Evolutionary conservation across 2,113 vertebrate species (phyloP).

Genomic region (Elachura formosa): DNA sequence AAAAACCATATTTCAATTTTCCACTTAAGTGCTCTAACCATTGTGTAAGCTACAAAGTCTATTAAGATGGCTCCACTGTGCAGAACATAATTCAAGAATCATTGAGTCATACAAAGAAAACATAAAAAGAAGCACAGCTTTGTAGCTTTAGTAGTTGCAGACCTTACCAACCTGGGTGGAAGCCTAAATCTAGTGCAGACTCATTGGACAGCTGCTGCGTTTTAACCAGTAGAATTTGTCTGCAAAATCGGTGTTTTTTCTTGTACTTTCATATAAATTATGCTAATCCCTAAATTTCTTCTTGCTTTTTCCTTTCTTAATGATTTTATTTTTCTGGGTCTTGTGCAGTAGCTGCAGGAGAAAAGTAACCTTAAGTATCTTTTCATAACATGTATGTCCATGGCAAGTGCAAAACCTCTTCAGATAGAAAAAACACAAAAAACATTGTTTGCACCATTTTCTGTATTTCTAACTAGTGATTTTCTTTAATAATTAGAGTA

Average conservation of each 20-base stretch:
- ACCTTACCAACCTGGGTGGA: not conserved
- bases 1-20: slow-evolving; percentile 53
- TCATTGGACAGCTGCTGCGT: not conserved
- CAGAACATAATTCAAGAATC: slow-evolving; percentile 41
- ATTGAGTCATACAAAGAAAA: slow-evolving; percentile 8
- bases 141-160: not conserved
- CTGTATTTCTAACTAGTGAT: not conserved
- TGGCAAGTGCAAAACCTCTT: not conserved
- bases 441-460: not conserved
- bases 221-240: not conserved
- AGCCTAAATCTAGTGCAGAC: not conserved
- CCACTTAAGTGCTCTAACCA: slow-evolving; percentile 18
- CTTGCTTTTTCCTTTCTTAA: not conserved
- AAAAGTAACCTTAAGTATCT: not conserved
- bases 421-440: not conserved
- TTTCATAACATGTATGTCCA: not conserved
- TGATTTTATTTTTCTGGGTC: not conserved
- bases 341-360: not conserved
- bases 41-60: slow-evolving; percentile 7
- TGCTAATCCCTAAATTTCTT: not conserved
- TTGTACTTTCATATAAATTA: not conserved
- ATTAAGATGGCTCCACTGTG: slow-evolving; percentile 32
- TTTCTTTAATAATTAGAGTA: not conserved
- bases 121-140: not conserved
- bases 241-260: not conserved